Conservation (phyloP, 1,140 invertebrate genomes). For the Drosophila fuyamai region DNA sequence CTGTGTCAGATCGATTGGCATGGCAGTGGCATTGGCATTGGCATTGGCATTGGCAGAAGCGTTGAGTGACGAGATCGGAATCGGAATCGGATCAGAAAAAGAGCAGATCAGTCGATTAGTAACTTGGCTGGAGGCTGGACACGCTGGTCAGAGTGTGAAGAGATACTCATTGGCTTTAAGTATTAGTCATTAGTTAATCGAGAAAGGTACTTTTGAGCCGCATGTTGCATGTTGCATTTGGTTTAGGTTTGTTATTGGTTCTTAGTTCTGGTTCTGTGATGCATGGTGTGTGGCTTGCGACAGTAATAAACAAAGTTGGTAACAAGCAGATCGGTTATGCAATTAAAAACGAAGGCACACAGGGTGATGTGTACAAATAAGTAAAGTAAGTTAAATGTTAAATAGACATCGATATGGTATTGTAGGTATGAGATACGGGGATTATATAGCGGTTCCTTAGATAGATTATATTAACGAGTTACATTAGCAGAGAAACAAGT, state of each 20-base stretch:
- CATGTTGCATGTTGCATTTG: slow-evolving; percentile 45
- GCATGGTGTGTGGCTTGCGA: slow-evolving; percentile 48
- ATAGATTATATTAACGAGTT: slow-evolving; percentile 60
- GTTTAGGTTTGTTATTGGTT: slow-evolving; percentile 24
- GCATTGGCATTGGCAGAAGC: slow-evolving; percentile 13
- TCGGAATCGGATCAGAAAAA: slow-evolving; percentile 32
- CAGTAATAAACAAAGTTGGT: slow-evolving; percentile 63
- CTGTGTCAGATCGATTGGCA: slow-evolving; percentile 78
- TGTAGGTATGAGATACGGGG: slow-evolving; percentile 45
- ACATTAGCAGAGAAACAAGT: slow-evolving; percentile 65
- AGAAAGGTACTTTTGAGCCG: slow-evolving; percentile 78
- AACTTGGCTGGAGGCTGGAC: slow-evolving; percentile 17
- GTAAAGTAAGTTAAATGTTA: slow-evolving; percentile 51
- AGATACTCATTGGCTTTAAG: slow-evolving; percentile 46
- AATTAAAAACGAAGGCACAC: slow-evolving; percentile 63
- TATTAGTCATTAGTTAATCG: slow-evolving; percentile 70
- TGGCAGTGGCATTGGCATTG: slow-evolving; percentile 6
- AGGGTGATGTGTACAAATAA: slow-evolving; percentile 59
- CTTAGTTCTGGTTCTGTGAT: slow-evolving; percentile 34
- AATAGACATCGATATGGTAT: slow-evolving; percentile 73
- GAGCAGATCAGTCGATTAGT: slow-evolving; percentile 66
- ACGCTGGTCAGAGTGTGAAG: slow-evolving; percentile 46
- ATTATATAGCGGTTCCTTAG: slow-evolving; percentile 61
- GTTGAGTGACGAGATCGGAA: slow-evolving; percentile 11
- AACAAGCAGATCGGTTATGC: slow-evolving; percentile 75